phyloP scores from a whole-genome alignment of 2,113 vertebrate species.

The Setophaga petechia region DNA sequence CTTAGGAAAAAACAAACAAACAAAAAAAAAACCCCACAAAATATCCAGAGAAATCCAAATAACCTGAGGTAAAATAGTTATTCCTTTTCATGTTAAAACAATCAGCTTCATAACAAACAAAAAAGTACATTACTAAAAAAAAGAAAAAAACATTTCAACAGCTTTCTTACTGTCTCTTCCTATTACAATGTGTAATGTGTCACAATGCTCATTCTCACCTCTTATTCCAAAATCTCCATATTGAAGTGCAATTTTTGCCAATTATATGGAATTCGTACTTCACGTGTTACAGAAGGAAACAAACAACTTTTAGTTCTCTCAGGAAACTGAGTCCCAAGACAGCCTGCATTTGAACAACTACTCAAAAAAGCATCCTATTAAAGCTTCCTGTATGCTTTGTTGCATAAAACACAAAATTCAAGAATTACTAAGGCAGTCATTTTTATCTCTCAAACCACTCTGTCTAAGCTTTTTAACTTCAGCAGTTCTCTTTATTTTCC shows the following conservation, averaged over 20 bases:
- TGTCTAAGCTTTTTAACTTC: not conserved
- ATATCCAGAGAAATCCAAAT: not conserved
- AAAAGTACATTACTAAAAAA: not conserved
- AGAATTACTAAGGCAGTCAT: not conserved
- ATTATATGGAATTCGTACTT: not conserved
- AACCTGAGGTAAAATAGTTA: not conserved
- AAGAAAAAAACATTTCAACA: not conserved
- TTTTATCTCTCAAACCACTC: not conserved
- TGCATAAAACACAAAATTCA: not conserved
- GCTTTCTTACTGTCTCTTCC: not conserved
- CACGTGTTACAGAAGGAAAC: not conserved
- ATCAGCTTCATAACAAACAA: not conserved
- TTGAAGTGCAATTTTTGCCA: not conserved
- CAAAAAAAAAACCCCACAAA: rapidly evolving
- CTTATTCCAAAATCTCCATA: not conserved
- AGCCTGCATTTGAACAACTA: not conserved
- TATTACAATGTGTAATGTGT: not conserved
- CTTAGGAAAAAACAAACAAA: not conserved
- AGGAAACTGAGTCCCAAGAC: not conserved
- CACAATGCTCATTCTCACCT: not conserved
- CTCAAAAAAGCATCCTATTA: not conserved
- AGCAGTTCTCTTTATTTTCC: not conserved
- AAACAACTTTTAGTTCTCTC: not conserved
- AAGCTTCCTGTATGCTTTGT: not conserved
- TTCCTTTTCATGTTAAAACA: not conserved